phyloP scores from a whole-genome alignment of 1,140 invertebrate genomes.

The Parasteatoda tepidariorum region DNA sequence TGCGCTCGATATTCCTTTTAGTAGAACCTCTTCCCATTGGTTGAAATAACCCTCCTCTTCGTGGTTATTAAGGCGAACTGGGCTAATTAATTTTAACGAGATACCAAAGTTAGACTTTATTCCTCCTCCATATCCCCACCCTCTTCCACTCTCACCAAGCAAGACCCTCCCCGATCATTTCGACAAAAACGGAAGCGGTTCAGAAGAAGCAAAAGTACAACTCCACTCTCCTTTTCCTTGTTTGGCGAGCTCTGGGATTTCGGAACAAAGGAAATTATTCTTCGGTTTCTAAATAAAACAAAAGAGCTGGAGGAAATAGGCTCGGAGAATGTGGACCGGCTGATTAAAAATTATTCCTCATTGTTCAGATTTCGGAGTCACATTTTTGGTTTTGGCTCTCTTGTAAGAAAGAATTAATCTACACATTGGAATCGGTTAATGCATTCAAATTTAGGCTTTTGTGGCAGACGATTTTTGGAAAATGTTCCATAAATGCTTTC shows the following conservation, averaged over 20 bases:
- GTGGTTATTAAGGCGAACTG: constrained; percentile 40
- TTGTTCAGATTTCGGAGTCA: background rate
- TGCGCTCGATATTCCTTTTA: background rate
- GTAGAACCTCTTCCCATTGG: constrained; percentile 1
- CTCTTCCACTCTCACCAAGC: background rate
- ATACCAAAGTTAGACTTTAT: constrained; percentile 15
- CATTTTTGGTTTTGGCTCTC: background rate
- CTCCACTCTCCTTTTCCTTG: constrained; percentile 19
- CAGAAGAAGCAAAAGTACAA: background rate
- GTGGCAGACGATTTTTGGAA: background rate
- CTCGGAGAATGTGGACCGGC: background rate
- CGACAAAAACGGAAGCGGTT: constrained; percentile 39
- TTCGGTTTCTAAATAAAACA: constrained; percentile 60
- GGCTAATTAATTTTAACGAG: constrained; percentile 60
- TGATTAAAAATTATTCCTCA: constrained; percentile 40
- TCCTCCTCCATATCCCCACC: background rate
- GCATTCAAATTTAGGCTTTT: background rate
- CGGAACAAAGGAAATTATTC: constrained; percentile 60
- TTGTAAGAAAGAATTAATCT: background rate
- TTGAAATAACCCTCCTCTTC: constrained; percentile 22
- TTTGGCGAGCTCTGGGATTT: constrained; percentile 34
- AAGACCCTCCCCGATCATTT: constrained; percentile 6
- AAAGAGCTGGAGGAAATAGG: constrained; percentile 12
- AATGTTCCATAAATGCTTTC: background rate
- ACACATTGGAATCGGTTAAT: background rate